Evolutionary conservation across 2,797 vertebrate genomes (phyloP).

Genomic region (Gymnothorax javanicus): DNA sequence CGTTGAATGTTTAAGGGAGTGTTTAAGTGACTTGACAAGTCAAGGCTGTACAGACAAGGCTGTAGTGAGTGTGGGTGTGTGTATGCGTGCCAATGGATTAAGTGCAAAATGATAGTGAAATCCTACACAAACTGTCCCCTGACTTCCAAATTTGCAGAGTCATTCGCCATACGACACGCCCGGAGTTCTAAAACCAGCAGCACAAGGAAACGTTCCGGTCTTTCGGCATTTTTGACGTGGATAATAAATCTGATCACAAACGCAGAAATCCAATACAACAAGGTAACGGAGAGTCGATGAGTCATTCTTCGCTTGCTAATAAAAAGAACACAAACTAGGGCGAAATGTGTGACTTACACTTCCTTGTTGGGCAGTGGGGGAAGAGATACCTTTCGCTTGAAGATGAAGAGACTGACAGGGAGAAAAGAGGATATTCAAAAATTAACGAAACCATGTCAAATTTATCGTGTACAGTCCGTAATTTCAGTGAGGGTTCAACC

Average conservation of each 20-base stretch:
- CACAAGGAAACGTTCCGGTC: neutral
- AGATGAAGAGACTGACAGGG: neutral
- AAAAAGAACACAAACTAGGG: neutral
- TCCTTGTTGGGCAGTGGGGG: neutral
- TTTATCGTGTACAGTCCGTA: neutral
- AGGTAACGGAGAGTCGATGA: neutral
- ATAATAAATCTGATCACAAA: neutral
- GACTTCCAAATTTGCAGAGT: no score
- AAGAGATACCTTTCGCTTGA: neutral
- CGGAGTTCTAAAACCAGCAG: neutral
- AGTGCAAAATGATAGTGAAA: no score
- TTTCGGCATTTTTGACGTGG: neutral
- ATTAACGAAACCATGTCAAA: conserved; percentile 12
- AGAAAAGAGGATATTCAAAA: neutral
- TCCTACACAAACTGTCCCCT: no score
- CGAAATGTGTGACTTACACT: neutral
- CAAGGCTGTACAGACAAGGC: no score
- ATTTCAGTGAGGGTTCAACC: neutral
- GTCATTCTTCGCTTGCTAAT: conserved; percentile 1
- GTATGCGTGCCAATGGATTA: no score
- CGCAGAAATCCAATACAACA: neutral
- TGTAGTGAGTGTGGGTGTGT: no score
- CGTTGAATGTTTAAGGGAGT: no score
- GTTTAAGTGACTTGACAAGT: no score
- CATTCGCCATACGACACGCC: neutral